Evolutionary conservation across 1,140 invertebrate genomes (phyloP), one percentile per base, ranked within the genome.

Genomic region (Thaumatotibia leucotreta): DNA sequence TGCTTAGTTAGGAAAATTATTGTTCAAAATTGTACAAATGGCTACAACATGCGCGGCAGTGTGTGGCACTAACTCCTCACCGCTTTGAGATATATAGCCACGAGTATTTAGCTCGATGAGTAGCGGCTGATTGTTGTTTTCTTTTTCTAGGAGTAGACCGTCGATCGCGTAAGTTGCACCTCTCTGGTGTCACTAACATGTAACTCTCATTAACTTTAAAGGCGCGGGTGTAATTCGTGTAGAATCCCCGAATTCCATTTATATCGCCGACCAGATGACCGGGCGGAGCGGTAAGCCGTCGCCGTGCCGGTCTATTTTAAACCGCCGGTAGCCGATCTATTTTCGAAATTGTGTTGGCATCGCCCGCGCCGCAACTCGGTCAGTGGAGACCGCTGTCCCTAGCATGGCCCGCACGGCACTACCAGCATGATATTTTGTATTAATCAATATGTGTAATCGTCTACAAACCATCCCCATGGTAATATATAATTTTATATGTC

Each of bases 101-200:
- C 23, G 11, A 75, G 78, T 70, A 78, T 67, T 66, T 80, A 79
- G 79, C 74, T 75, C 71, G 78, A 78, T 74, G 80, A 72, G 82
- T 88, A 86, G 86, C 84, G 82, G 86, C 86, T 90, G 86, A 90
- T 84, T 86, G 84, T 85, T 84, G 83, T 90, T 89, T 92, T 89
- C 90, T 91, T 86, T 92, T 92, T 92, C 87, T 92, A 92, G 91
- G 91, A 91, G 91, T 92, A 92, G 91, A 92, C 88, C 91, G 74
- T 92, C 91, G 83, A 90, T 92, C 86, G 85, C 86, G 91, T 92
- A 92, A 92, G 91, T 92, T 86, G 82, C 87, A 89, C 88, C 88
- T 84, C 84, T 86, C 80, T 89, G 88, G 88, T 90, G 88, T 90
- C 88, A 89, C 88, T 90, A 90, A 90, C 86, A 54, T 81, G 66